Conservation (phyloP, 2,113 vertebrate species). For the Corythoichthys haematopterus region DNA sequence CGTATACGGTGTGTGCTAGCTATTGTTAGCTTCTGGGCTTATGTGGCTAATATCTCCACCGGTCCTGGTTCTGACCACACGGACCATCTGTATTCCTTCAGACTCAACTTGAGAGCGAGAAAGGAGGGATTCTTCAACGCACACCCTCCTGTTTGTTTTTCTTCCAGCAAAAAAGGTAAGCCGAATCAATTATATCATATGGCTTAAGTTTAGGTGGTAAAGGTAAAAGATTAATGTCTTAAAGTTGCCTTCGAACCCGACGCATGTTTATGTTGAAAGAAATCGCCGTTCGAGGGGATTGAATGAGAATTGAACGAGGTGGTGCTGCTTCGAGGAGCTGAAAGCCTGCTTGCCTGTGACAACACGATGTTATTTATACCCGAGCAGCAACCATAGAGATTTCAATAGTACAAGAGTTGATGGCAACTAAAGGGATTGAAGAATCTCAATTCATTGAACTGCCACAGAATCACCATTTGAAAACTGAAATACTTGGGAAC, state of each 20-base stretch:
- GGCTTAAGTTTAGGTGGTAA: constrained; percentile 8
- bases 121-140: constrained; percentile 23
- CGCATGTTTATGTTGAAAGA: constrained; percentile 38
- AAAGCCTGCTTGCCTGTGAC: neutral
- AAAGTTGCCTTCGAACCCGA: constrained; percentile 35
- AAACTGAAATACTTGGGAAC: neutral
- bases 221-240: constrained; percentile 48
- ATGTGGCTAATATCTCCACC: constrained; percentile 48
- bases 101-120: constrained; percentile 21
- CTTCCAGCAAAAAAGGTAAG: constrained; percentile 44
- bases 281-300: neutral
- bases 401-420: neutral
- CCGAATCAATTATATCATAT: neutral
- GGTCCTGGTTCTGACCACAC: constrained; percentile 31
- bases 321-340: constrained; percentile 1
- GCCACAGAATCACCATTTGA: neutral
- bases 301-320: neutral
- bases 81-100: constrained; percentile 36
- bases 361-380: constrained; percentile 11
- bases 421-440: neutral
- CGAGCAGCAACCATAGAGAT: neutral
- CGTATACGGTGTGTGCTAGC: constrained; percentile 55
- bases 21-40: constrained; percentile 61
- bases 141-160: neutral
- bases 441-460: neutral